phyloP scores from a whole-genome alignment of 1,140 invertebrate genomes.

The Drosophila lacteicornis region DNA sequence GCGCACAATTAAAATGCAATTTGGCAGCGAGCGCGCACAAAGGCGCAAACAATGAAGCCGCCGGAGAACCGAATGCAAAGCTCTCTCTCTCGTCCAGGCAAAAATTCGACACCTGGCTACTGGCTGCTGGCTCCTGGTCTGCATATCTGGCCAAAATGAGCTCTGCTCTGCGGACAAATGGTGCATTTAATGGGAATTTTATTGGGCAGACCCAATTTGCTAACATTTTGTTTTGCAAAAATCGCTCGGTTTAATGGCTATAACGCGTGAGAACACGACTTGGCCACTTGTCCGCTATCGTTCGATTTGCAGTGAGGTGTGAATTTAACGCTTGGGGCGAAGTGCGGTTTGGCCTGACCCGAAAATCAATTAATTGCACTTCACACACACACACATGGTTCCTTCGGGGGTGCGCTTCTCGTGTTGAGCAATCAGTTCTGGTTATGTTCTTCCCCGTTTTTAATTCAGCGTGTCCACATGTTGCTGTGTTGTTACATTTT shows the following conservation, averaged over 20 bases:
- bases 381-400: slow-evolving; percentile 21
- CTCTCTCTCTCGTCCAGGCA: slow-evolving; percentile 4
- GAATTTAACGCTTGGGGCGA: slow-evolving; percentile 17
- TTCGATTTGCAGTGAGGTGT: slow-evolving; percentile 30
- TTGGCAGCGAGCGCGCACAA: slow-evolving; percentile 47
- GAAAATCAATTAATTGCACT: slow-evolving; percentile 46
- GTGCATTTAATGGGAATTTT: slow-evolving; percentile 30
- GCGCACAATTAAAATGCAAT: slow-evolving; percentile 79
- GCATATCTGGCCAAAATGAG: slow-evolving; percentile 11
- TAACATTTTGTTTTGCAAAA: slow-evolving; percentile 4
- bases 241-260: background rate
- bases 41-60: slow-evolving; percentile 41
- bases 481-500: slow-evolving; percentile 26
- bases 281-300: background rate
- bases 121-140: slow-evolving; percentile 1
- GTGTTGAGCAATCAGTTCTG: slow-evolving; percentile 28
- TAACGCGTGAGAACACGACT: slow-evolving; percentile 4
- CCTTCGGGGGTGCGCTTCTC: slow-evolving; percentile 11
- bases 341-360: background rate
- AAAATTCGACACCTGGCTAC: slow-evolving; percentile 35
- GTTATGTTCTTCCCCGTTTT: slow-evolving; percentile 29
- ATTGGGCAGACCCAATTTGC: slow-evolving; percentile 11
- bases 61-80: slow-evolving; percentile 24
- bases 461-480: slow-evolving; percentile 48
- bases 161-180: slow-evolving; percentile 16